Base-by-base conservation (phyloP, 1,140 invertebrate genomes). In the Scaptomyza graminum region DNA sequence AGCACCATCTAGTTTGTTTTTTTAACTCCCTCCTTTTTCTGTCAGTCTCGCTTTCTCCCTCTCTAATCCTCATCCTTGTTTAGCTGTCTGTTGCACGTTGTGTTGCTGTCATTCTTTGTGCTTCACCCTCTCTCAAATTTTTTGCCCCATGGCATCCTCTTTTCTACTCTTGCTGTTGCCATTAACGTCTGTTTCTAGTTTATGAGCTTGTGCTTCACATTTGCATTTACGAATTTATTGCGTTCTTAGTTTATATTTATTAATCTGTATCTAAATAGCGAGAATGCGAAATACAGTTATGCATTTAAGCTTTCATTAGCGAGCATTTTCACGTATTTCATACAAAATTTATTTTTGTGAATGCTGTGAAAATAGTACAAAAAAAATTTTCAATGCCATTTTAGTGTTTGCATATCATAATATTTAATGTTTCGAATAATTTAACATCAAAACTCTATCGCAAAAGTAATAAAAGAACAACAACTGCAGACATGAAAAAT, bases 401-500 rank as follows among this genome's bases (percentile, higher is more conserved):
- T 22, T 22, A 22, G 0, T 22, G 18, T 3, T 22, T 22, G 18
- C 18, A 22, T 1, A 22, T 22, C 18, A 22, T 22, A 22, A 22
- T 3, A 22, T 22, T 22, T 2, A 22, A 22, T 22, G 18, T 3
- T 22, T 22, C 4, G 18, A 3, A 22, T 22, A 22, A 22, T 22
- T 22, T 2, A 22, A 2, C 18, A 22, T 2, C 0, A 22, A 22
- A 22, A 22, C 18, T 22, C 2, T 22, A 3, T 1, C 18, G 18
- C 2, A 22, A 22, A 22, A 3, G 0, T 22, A 22, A 22, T 3
- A 22, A 22, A 22, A 22, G n/a, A n/a, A 66, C 55, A 43, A 51
- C 16, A 59, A 41, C 49, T n/a, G n/a, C n/a, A n/a, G n/a, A 76
- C 62, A 80, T 76, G 5, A 74, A 18, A 80, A 73, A 62, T 73